A percentile compares a stretch with the other conserved stretches of the same genome.
Conservation (phyloP, 2,113 vertebrate genomes). For the Vimba vimba region DNA sequence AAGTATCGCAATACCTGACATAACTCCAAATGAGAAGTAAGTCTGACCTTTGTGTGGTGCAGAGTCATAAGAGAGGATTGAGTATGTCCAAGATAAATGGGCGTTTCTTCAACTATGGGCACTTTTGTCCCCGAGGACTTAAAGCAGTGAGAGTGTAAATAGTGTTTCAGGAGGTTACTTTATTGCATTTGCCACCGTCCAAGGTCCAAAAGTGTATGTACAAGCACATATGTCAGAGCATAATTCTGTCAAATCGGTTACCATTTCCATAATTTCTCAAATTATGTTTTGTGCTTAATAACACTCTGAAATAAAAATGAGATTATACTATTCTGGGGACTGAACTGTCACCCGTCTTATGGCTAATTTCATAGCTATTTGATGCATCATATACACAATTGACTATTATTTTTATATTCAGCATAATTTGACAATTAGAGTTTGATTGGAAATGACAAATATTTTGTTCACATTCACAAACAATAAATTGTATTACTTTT, state of each 20-base stretch:
- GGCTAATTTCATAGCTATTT: neutral
- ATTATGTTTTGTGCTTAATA: neutral
- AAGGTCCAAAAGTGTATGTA: neutral
- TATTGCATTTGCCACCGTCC: neutral
- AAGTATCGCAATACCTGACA: neutral
- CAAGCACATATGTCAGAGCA: neutral
- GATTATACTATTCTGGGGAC: neutral
- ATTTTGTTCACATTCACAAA: neutral
- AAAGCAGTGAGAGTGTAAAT: neutral
- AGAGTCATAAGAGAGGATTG: neutral
- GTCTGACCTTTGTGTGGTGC: neutral
- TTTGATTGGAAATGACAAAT: neutral
- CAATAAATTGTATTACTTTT: no score
- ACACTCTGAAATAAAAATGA: neutral
- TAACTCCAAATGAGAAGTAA: neutral
- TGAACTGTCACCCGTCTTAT: neutral
- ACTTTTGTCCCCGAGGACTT: neutral
- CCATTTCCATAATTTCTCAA: neutral
- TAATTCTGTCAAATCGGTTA: neutral
- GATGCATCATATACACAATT: neutral
- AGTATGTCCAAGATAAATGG: neutral
- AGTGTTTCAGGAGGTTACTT: neutral
- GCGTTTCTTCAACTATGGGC: neutral
- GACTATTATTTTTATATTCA: neutral
- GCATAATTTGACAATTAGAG: neutral